Evolutionary conservation across 2,888 invertebrate species (phyloP).

Genomic region (Timema cristinae): DNA sequence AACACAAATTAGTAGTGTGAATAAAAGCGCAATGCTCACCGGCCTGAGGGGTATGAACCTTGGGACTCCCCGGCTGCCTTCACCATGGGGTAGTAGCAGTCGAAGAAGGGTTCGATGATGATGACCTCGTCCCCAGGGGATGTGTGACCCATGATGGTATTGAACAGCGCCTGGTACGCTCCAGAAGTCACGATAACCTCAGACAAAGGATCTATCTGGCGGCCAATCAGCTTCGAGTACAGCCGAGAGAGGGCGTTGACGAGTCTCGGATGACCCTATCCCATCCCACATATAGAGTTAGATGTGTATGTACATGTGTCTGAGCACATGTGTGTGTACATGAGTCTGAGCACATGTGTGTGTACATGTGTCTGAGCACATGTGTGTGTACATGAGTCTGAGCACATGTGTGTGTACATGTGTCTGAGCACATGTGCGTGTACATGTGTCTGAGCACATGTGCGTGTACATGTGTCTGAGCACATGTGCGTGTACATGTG

Average conservation of each 20-base stretch:
- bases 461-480: too few relatives aligned
- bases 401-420: too few relatives aligned
- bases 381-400: too few relatives aligned
- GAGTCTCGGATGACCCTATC: constrained; percentile 85
- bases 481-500: too few relatives aligned
- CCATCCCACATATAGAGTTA: too few relatives aligned
- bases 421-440: too few relatives aligned
- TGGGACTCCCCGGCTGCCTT: constrained; percentile 80
- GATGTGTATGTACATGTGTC: too few relatives aligned
- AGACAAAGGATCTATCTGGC: constrained; percentile 74
- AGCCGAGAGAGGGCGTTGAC: constrained; percentile 79
- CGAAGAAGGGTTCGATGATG: constrained; percentile 97
- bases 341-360: too few relatives aligned
- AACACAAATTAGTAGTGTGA: background rate
- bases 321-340: too few relatives aligned
- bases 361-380: too few relatives aligned
- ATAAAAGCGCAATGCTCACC: constrained; percentile 49
- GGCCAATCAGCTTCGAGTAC: constrained; percentile 73
- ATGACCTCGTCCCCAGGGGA: constrained; percentile 88
- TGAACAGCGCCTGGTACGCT: constrained; percentile 92
- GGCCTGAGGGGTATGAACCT: constrained; percentile 83
- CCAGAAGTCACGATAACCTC: constrained; percentile 89
- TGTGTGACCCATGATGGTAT: constrained; percentile 80
- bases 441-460: too few relatives aligned
- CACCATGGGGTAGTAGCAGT: constrained; percentile 96